Base-by-base conservation (phyloP, 2,888 invertebrate species). In the Fragum fragum region DNA sequence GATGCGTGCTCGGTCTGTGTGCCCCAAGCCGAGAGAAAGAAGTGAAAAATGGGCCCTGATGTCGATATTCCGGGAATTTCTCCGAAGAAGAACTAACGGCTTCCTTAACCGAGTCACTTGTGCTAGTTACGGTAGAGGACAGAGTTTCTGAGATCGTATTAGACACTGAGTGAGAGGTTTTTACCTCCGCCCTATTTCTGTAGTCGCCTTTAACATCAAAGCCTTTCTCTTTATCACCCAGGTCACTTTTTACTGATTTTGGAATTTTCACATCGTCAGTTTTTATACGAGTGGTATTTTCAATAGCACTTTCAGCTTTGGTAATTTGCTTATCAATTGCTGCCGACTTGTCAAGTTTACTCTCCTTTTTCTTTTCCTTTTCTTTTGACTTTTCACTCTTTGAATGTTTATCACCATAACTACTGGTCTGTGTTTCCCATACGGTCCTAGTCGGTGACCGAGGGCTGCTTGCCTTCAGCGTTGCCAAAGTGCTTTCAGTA, bases 391-490 rank as follows among this genome's bases (percentile, higher is more conserved):
- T 66, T 29, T 69, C 73, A 28, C 61, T 42, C n/a, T 79, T 82
- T 29, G 23, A 29, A 32, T 61, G 53, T 66, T 79, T 84, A 36
- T 81, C 81, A 11, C 36, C 55, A 47, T 77, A 77, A 28, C 66
- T 75, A 21, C 75, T 72, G 6, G 73, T 57, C 23, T 42, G 68
- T 18, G 73, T 39, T 57, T 85, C 85, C 26, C 73, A 70, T 36
- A 85, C 85, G 28, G 85, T 85, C 63, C 71, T 72, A 9, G 85
- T 78, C 1, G 85, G 85, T 5, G 85, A 85, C 7, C 82, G 53
- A n/a, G 85, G 85, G 39, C 85, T 85, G 52, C 85, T 85, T 73
- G 82, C 80, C 73, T 85, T 85, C 39, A 82, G 66, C 9, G 71
- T 73, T n/a, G 42, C 75, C 16, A 82, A 47, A 29, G 66, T 81